These are phyloP conservation scores for Aphelocoma coerulescens DNA, from an alignment of 2,113 vertebrate genomes.

Conservation along the genomic window DNA sequence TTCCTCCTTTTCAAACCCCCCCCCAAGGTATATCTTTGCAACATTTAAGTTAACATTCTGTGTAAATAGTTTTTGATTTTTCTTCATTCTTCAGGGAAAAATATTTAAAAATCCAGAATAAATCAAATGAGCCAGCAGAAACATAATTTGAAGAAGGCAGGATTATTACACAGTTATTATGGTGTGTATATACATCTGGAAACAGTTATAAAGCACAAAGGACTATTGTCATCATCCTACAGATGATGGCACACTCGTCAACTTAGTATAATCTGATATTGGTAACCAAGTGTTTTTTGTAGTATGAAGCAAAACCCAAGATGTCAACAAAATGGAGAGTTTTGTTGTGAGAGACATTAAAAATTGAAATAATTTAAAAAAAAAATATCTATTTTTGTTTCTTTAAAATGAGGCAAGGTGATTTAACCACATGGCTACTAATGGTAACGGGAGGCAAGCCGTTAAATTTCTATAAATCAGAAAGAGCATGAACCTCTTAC, in stretches of 20 bases:
- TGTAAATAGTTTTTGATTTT: not conserved
- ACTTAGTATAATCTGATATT: not conserved
- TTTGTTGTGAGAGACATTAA: not conserved
- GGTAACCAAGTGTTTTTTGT: not conserved
- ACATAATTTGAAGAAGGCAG: not conserved
- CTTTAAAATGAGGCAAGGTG: not conserved
- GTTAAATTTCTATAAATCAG: not conserved
- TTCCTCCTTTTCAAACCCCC: not conserved
- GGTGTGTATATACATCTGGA: not conserved
- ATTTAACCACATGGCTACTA: not conserved
- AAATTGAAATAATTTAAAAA: not conserved
- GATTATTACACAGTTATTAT: not conserved
- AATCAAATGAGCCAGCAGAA: not conserved
- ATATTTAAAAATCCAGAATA: not conserved
- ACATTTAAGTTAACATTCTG: not conserved
- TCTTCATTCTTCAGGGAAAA: accelerated
- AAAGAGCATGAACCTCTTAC: not conserved
- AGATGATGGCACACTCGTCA: not conserved
- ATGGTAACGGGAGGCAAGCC: not conserved
- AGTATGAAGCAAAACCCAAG: not conserved
- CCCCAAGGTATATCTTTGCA: not conserved
- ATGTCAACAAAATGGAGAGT: not conserved
- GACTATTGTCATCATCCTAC: not conserved
- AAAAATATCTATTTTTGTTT: not conserved
- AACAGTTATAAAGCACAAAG: not conserved